Conservation (phyloP, 2,888 invertebrate species). For the Alentia gelatinosa region DNA sequence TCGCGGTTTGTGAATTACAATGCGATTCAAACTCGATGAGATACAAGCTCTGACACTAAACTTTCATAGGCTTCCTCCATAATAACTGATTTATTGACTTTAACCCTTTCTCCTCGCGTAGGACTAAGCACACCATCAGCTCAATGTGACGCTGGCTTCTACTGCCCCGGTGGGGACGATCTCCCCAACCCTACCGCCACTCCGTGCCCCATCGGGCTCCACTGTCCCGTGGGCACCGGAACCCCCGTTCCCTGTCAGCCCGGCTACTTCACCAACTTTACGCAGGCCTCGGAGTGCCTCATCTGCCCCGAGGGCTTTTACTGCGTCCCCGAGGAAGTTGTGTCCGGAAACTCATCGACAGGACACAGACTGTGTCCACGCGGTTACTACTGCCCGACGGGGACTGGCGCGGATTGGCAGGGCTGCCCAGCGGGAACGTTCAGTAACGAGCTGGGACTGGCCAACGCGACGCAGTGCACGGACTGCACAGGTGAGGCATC, state of each 20-base stretch:
- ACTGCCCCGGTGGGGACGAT: conserved; percentile 75
- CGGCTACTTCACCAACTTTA: conserved; percentile 76
- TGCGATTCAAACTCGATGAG: too few relatives aligned
- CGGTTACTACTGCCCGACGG: conserved; percentile 76
- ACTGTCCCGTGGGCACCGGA: conserved; percentile 75
- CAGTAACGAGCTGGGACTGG: conserved; percentile 75
- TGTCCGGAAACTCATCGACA: conserved; percentile 71
- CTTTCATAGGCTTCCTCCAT: too few relatives aligned
- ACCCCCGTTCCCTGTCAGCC: conserved; percentile 74
- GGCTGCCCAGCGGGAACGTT: conserved; percentile 77
- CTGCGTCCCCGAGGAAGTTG: conserved; percentile 56
- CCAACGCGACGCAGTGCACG: conserved; percentile 71
- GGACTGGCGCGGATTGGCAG: conserved; percentile 76
- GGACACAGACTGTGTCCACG: conserved; percentile 75
- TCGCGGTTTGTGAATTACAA: too few relatives aligned
- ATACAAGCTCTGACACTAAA: too few relatives aligned
- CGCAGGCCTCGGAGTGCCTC: conserved; percentile 72
- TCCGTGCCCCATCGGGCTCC: conserved; percentile 77
- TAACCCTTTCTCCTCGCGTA: too few relatives aligned
- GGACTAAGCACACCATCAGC: conserved; percentile 72
- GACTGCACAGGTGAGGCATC: conserved; percentile 75
- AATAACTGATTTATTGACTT: too few relatives aligned
- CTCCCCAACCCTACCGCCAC: conserved; percentile 74
- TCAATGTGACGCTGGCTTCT: conserved; percentile 77
- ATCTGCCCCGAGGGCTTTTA: conserved; percentile 74